Evolutionary conservation across 1,140 invertebrate species (phyloP).

Genomic region (Dryas iulia): DNA sequence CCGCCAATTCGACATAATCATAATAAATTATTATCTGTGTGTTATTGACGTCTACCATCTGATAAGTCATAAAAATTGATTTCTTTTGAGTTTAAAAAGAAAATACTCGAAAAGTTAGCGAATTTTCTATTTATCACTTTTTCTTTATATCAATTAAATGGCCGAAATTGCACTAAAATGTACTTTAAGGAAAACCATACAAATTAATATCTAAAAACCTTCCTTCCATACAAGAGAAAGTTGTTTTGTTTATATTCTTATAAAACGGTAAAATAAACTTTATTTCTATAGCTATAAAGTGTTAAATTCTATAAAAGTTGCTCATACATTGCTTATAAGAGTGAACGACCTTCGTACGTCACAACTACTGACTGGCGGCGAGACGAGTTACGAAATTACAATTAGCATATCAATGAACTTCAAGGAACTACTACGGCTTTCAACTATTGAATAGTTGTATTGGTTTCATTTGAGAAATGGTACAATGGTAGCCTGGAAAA

Average conservation of each 20-base stretch:
- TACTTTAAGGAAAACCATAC: background rate
- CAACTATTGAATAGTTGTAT: background rate
- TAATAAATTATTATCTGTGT: too few relatives aligned
- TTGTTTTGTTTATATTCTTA: background rate
- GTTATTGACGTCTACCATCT: too few relatives aligned
- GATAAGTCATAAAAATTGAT: too few relatives aligned
- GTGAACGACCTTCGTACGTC: conserved; percentile 14
- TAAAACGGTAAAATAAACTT: background rate
- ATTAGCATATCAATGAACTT: background rate
- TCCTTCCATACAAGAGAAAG: background rate
- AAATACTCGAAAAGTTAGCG: too few relatives aligned
- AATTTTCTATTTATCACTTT: too few relatives aligned
- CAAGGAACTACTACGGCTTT: background rate
- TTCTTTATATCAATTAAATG: too few relatives aligned
- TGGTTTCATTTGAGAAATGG: background rate
- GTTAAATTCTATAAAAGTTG: background rate
- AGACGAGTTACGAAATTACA: conserved; percentile 9
- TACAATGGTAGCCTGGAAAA: background rate
- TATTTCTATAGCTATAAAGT: background rate
- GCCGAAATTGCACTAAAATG: background rate
- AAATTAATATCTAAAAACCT: background rate
- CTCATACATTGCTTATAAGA: background rate
- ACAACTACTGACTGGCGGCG: too few relatives aligned
- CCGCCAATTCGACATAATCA: too few relatives aligned
- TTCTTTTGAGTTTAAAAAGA: too few relatives aligned